Conservation (phyloP, 53 echinoderm and acorn worm genomes). For the Astropecten irregularis region DNA sequence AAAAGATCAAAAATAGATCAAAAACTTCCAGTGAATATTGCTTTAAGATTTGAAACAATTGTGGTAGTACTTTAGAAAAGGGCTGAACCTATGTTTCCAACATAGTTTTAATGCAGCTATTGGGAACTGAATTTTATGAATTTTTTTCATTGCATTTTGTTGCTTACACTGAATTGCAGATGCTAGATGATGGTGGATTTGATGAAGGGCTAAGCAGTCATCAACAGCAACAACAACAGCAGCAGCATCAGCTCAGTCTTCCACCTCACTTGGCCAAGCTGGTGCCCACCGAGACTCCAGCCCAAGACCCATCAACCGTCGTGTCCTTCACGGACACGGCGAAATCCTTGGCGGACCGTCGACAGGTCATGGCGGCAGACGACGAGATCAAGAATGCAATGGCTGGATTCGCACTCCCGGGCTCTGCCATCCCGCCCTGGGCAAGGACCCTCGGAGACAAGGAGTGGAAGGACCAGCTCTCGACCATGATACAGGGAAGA, state of each 20-base stretch:
- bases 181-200: background rate
- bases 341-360: constrained; percentile 54
- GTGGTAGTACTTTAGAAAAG: too few relatives aligned
- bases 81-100: too few relatives aligned
- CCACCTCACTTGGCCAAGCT: constrained; percentile 80
- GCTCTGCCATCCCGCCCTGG: constrained; percentile 74
- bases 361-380: constrained; percentile 79
- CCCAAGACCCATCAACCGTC: constrained; percentile 57
- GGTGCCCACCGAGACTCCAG: constrained; percentile 66
- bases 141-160: too few relatives aligned
- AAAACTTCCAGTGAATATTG: too few relatives aligned
- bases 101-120: too few relatives aligned
- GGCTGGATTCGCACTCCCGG: constrained; percentile 74
- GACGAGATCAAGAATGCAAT: constrained; percentile 88
- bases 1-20: too few relatives aligned
- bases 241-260: constrained; percentile 55
- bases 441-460: constrained; percentile 71
- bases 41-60: too few relatives aligned
- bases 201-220: background rate
- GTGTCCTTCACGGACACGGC: constrained; percentile 69
- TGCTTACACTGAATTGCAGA: too few relatives aligned
- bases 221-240: constrained; percentile 23
- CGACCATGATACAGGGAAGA: constrained; percentile 46
- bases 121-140: too few relatives aligned
- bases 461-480: constrained; percentile 82